Evolutionary conservation across 2,113 vertebrate genomes (phyloP), one percentile per base, ranked within the genome.

Genomic region (Anseranas semipalmata): DNA sequence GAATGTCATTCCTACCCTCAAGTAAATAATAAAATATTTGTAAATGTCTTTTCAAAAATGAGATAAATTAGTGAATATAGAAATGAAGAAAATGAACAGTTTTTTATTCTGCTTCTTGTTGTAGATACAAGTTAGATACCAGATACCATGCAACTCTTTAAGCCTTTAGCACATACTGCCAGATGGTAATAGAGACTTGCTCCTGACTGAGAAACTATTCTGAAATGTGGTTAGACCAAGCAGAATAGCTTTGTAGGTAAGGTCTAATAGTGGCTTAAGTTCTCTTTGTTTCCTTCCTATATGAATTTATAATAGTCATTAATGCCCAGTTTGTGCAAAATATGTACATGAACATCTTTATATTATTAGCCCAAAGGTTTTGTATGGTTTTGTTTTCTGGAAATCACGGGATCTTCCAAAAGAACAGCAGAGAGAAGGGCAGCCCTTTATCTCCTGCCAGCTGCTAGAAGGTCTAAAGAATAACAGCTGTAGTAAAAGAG

Each of bases 101-200:
- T 93, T 94, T 94, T 91, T 37, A 30, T 87, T 90, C 45, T 62
- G 19, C 33, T 10, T 81, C 19, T 92, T 63, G 33, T 20, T 71
- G n/a, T 68, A 86, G 93, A 81, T 75, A 66, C 41, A 53, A 18
- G 88, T 88, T 32, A 58, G 33, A 71, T 84, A 83, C 17, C 46
- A 63, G 59, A 82, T 81, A 85, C 33, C 7, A 9, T 27, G 48
- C n/a, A 68, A 87, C 45, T 87, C 68, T 65, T 43, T 45, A 56
- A 93, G 52, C 43, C 90, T 81, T 92, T 89, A 81, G 60, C 52
- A 46, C 59, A 43, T 86, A 76, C 28, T 89, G 90, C 86, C 83
- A 96, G 86, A 86, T 84, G 91, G 83, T 75, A 92, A 79, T 6
- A 78, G 53, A 74, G 83, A 87, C 83, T 92, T 89, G 35, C 45